Base-by-base conservation (phyloP, 2,888 invertebrate genomes). In the Melanotus villosus region DNA sequence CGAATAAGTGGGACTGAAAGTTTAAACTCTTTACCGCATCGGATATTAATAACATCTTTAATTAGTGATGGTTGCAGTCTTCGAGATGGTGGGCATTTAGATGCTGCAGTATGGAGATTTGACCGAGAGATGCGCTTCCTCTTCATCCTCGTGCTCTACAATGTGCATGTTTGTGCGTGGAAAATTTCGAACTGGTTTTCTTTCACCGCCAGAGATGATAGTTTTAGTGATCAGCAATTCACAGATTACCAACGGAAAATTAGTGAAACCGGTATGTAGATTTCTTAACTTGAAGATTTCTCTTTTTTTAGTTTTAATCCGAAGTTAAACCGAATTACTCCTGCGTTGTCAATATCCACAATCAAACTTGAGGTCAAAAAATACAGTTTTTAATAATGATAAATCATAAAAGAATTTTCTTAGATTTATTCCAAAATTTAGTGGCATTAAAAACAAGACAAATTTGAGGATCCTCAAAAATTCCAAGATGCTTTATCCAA, bases 111-210 rank as follows among this genome's bases (percentile, higher is more conserved):
- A 68, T 58, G 70, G 58, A 68, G 73, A 75, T 70, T 68, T 76
- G 74, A 64, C 45, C 47, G 67, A 72, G 76, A 74, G 71, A 77
- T 77, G 77, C 75, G 69, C 73, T 73, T 72, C 68, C 41, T 69
- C 47, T 45, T 72, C 47, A 58, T 71, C 65, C 50, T 77, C 32
- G 52, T 71, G 59, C 52, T 77, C 32, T 74, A 62, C 47, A 73
- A 70, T 67, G 68, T 65, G 19, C 70, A 70, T 57, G 72, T 73
- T 30, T 41, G 12, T 56, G 38, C 66, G 10, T 68, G 68, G 68
- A 68, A 58, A 43, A 23, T 64, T 52, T 2, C 59, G 2, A 59
- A 23, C 36, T 64, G 58, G 59, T 30, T 68, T 43, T 34, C 58
- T 7, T 14, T n/a, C 10, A 7, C 21, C 1, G 21, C 4, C 21